Percentiles rank a stretch among this genome's conserved stretches.
These are phyloP conservation scores for Carettochelys insculpta DNA, from an alignment of 2,113 vertebrate species.

Conservation along the genomic window DNA sequence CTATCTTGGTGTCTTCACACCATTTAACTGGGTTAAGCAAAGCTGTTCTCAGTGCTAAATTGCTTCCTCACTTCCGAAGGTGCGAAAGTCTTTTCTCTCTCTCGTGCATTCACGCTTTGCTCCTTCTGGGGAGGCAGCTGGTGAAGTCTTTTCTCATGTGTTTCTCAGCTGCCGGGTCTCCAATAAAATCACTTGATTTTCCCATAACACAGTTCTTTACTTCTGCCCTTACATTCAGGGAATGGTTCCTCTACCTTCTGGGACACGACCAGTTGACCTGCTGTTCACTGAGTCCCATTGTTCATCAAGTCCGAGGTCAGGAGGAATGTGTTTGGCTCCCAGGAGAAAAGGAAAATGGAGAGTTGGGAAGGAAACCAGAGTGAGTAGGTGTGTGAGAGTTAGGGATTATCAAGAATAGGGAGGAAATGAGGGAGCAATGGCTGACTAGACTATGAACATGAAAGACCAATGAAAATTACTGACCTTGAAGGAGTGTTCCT, in stretches of 20 bases:
- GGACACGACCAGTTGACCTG: not conserved
- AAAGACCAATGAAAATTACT: not conserved
- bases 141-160: constrained; percentile 6
- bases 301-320: not conserved
- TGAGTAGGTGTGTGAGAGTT: not conserved
- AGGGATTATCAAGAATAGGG: not conserved
- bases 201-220: not conserved
- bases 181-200: not conserved
- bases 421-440: not conserved
- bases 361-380: not conserved
- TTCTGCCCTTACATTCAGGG: not conserved
- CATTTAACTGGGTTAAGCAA: constrained; percentile 70
- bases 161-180: constrained; percentile 29
- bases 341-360: not conserved
- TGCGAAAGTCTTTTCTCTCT: constrained; percentile 51
- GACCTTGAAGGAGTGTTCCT: not conserved
- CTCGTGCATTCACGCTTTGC: constrained; percentile 13
- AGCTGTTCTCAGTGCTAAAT: constrained; percentile 69
- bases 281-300: not conserved
- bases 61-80: constrained; percentile 62
- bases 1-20: constrained; percentile 75
- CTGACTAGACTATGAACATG: not conserved
- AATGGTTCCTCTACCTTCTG: not conserved
- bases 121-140: constrained; percentile 69
- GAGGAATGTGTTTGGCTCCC: not conserved